These are phyloP conservation scores for Carollia perspicillata DNA, from an alignment of 2,113 vertebrate species.

Conservation along the genomic window DNA sequence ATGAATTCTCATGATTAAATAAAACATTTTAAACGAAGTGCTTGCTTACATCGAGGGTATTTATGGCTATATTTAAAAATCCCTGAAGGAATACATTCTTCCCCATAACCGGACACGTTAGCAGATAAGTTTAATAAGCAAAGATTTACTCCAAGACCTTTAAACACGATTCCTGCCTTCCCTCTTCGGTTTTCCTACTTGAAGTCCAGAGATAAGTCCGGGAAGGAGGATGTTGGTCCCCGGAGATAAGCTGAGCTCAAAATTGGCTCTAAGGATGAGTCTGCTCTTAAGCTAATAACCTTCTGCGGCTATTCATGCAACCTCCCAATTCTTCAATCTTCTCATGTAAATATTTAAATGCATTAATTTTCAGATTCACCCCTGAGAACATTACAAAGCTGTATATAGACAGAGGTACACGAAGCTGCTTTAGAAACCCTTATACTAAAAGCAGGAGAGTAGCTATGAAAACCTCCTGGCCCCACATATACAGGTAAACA, in stretches of 20 bases:
- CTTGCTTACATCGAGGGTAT: neutral
- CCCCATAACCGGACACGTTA: neutral
- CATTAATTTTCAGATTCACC: neutral
- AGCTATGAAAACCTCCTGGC: neutral
- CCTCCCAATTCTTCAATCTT: neutral
- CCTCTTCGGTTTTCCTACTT: neutral
- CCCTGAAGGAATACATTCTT: neutral
- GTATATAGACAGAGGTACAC: neutral
- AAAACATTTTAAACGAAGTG: neutral
- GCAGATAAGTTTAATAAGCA: conserved; percentile 19
- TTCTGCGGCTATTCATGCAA: neutral
- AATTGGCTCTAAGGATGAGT: neutral
- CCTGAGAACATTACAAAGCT: neutral
- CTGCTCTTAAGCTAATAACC: neutral
- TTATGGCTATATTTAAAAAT: neutral
- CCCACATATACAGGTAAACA: neutral
- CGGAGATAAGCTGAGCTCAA: neutral
- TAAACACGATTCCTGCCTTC: neutral
- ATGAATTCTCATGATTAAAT: conserved; percentile 31
- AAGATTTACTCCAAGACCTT: neutral
- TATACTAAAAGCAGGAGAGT: neutral
- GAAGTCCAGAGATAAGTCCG: neutral
- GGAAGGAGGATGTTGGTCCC: neutral
- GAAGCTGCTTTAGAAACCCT: neutral
- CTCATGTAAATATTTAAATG: neutral